These are phyloP conservation scores for Lophius americanus DNA, from an alignment of 2,797 vertebrate species.

Conservation along the genomic window DNA sequence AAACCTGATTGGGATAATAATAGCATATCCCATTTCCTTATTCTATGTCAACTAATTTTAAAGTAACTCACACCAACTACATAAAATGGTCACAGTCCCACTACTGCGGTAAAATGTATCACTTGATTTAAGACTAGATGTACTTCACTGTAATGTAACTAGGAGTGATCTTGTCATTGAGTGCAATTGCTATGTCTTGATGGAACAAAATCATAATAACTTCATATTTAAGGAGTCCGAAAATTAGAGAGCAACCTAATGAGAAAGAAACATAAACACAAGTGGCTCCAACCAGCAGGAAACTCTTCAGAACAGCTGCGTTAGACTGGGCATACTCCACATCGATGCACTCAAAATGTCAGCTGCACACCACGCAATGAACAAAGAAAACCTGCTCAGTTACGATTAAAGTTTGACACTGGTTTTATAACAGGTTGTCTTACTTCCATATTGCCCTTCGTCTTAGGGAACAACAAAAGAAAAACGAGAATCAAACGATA, in stretches of 20 bases:
- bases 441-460: conserved; percentile 37
- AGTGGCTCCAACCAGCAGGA: conserved; percentile 44
- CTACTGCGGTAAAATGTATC: not conserved
- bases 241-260: conserved; percentile 12
- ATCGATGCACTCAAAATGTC: conserved; percentile 31
- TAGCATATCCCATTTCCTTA: too few species aligned
- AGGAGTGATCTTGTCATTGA: conserved; percentile 27
- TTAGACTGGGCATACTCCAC: conserved; percentile 43
- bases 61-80: not conserved
- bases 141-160: conserved; percentile 1
- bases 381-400: conserved; percentile 12
- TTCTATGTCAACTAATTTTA: not conserved
- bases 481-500: conserved; percentile 43
- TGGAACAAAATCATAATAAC: conserved; percentile 22
- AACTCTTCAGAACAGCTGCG: conserved; percentile 57
- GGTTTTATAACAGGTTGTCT: conserved; percentile 1
- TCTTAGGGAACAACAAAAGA: conserved; percentile 10
- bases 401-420: not conserved
- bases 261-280: conserved; percentile 21
- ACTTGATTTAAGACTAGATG: not conserved
- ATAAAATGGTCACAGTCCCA: not conserved
- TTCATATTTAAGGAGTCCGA: conserved; percentile 17
- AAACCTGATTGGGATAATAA: conserved; percentile 8
- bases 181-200: conserved; percentile 15
- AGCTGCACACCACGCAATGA: conserved; percentile 45